Evolutionary conservation across 2,797 vertebrate genomes (phyloP).

Genomic region (Mergus octosetaceus): DNA sequence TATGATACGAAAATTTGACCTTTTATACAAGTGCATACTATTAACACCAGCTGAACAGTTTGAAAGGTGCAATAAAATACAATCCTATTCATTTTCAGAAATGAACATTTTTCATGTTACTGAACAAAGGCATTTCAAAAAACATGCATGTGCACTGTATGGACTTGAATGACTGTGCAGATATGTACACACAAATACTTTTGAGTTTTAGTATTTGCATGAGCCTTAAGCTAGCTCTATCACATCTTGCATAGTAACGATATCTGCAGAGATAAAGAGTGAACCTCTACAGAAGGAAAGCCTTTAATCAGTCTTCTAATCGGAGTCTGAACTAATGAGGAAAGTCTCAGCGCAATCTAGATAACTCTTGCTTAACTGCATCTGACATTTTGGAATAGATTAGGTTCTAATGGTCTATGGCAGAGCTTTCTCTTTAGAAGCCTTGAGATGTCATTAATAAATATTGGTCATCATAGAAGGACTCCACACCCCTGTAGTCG

Average conservation of each 20-base stretch:
- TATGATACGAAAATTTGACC: not conserved
- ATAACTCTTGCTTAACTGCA: constrained; percentile 38
- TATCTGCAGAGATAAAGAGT: constrained; percentile 51
- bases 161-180: not conserved
- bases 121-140: not conserved
- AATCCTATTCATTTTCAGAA: not conserved
- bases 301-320: constrained; percentile 61
- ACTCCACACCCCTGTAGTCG: constrained; percentile 43
- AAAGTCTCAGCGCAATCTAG: constrained; percentile 16
- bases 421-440: constrained; percentile 38
- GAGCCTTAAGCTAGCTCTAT: constrained; percentile 19
- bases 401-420: constrained; percentile 42
- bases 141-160: not conserved
- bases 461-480: constrained; percentile 40
- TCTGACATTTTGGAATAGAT: constrained; percentile 62
- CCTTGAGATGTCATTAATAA: constrained; percentile 68
- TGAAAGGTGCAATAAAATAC: not conserved
- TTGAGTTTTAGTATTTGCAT: not conserved
- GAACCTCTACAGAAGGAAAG: constrained; percentile 52
- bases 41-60: not conserved
- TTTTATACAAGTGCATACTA: not conserved
- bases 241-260: not conserved
- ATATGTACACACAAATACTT: not conserved
- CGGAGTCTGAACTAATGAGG: constrained; percentile 37
- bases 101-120: not conserved